Base-by-base conservation (phyloP, 2,797 vertebrate genomes). In the Setipinna tenuifilis region DNA sequence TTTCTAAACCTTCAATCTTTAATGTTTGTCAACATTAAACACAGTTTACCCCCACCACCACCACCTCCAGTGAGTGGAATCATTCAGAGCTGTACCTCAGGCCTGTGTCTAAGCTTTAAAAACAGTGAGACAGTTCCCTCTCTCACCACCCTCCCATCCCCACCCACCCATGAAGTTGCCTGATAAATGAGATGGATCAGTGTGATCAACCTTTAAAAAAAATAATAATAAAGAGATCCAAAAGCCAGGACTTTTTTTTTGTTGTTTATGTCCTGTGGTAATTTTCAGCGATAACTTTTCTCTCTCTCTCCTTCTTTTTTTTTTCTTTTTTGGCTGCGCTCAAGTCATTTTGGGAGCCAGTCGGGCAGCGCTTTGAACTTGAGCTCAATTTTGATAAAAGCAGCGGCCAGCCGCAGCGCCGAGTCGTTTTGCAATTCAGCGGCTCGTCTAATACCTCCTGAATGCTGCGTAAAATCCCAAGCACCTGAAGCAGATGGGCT, bases 301-400 rank as follows among this genome's bases (percentile, higher is more conserved):
- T 35, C 2, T 58, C 54, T 62, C 6, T n/a, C 10, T 85, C 25
- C 75, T 11, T 6, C 46, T 48, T 48, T 48, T 48, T 48, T 48
- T 48, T 48, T 10, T 10, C 46, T n/a, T n/a, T n/a, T 68, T 68
- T 68, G 62, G 62, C 62, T 9, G 3, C 10, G 11, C 25, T 1
- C 25, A 31, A 68, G 62, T 68, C 62, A 68, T 68, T 68, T 68
- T 68, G 23, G 11, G 12, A 28, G 25, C 62, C 62, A 68, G 23
- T 14, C 28, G 31, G 5, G 68, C 31, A 19, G 31, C 14, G 68
- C 68, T 5, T 75, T 75, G 16, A 75, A 28, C 68, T 41, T 5
- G 31, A 75, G 68, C 31, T 31, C 68, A 75, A 75, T 75, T 75
- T 75, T 75, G 68, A 75, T 75, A 41, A 75, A 75, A 75, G 68